These are phyloP conservation scores for Zaprionus davidi DNA, from an alignment of 1,140 invertebrate genomes.

Conservation along the genomic window DNA sequence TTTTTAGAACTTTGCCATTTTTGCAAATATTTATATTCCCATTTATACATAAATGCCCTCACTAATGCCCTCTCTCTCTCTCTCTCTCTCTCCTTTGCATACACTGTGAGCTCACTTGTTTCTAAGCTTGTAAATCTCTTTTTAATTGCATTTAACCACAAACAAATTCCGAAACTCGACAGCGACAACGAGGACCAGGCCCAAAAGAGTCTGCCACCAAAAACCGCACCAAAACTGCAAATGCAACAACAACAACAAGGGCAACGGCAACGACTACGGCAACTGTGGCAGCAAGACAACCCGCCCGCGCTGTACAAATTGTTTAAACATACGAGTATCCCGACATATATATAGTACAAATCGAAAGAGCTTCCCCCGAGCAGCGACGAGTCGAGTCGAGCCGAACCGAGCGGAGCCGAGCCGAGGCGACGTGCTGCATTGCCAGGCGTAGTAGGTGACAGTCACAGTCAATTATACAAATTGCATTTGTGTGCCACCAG, in stretches of 20 bases:
- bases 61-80: background rate
- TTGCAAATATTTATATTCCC: slow-evolving; percentile 24
- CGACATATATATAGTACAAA: slow-evolving; percentile 55
- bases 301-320: slow-evolving; percentile 57
- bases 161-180: slow-evolving; percentile 71
- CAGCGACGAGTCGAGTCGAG: slow-evolving; percentile 23
- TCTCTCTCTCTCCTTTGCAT: background rate
- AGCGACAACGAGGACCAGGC: slow-evolving; percentile 29
- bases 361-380: slow-evolving; percentile 50
- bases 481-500: slow-evolving; percentile 71
- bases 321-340: slow-evolving; percentile 78
- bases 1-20: background rate
- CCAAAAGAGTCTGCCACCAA: slow-evolving; percentile 38
- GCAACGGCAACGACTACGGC: background rate
- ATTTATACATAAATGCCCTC: slow-evolving; percentile 20
- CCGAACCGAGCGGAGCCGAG: slow-evolving; percentile 12
- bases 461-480: slow-evolving; percentile 82
- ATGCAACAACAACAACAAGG: slow-evolving; percentile 44
- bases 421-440: slow-evolving; percentile 11
- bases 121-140: slow-evolving; percentile 74
- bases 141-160: slow-evolving; percentile 79
- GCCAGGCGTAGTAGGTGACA: slow-evolving; percentile 45
- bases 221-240: slow-evolving; percentile 72
- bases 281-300: background rate
- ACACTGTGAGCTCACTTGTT: slow-evolving; percentile 15